Evolutionary conservation across 2,888 invertebrate species (phyloP), one percentile per base, ranked within the genome.

Genomic region (Caenorhabditis becei): DNA sequence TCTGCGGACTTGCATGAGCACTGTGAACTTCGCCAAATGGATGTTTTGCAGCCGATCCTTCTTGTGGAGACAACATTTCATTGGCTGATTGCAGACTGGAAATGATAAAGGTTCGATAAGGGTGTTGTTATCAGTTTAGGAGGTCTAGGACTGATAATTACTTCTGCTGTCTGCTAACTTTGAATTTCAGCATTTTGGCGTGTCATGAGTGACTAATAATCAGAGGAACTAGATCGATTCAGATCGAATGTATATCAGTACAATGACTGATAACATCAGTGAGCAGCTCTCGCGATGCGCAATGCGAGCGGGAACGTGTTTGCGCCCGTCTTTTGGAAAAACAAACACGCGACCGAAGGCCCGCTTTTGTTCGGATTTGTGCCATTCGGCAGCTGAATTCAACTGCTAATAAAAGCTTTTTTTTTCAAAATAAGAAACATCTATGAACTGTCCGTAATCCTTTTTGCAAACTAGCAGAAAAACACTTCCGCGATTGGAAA

Each of bases 51-150:
- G 70, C 26, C 2, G 51, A 51, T 4, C 37, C 47, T 18, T 74
- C 74, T 0, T 59, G 28, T 3, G 74, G 66, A 4, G 61, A 49
- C 14, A 83, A 74, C 82, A 84, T 80, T 59, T 83, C 81, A 74
- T 80, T 83, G 3, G 83, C 66, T 1, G 85, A 81, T 80, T 85
- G 85, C 10, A 85, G 61, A 37, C 85, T 85, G 79, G 61, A 84
- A 80, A 28, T 11, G 5, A 10, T 37, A 14, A 35, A 10, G 10
- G 7, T 37, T 18, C 10, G 4, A 11, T 16, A 5, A 14, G 59
- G n/a, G 14, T 35, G 10, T n/a, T 35, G 24, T 56, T 24, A 26
- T 47, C 49, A 51, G 28, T 35, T 5, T 5, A 61, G 41, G 62
- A 72, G 51, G 20, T 11, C 26, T 37, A 53, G 14, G 26, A 51